phyloP scores from a whole-genome alignment of 2,113 vertebrate genomes.

The Triplophysa siluroides region DNA sequence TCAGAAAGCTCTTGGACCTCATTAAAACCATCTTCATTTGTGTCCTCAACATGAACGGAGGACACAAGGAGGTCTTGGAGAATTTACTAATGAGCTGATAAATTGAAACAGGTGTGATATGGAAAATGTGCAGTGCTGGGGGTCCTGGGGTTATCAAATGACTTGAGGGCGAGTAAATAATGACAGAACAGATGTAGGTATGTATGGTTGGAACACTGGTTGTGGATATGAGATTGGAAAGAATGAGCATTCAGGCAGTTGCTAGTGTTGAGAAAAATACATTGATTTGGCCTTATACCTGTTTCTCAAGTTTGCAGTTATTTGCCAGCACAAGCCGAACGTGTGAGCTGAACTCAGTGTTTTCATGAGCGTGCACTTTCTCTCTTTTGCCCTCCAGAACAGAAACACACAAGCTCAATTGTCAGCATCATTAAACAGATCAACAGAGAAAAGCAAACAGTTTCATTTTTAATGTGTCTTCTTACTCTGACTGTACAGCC shows the following conservation, averaged over 20 bases:
- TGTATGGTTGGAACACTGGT: no score
- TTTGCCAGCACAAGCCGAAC: slow-evolving; percentile 82
- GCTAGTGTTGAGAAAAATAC: background rate
- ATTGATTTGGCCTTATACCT: slow-evolving; percentile 64
- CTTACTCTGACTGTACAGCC: slow-evolving; percentile 82
- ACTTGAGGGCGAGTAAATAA: no score
- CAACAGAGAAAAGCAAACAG: background rate
- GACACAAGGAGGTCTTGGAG: background rate
- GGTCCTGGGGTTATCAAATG: no score
- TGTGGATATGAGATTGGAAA: no score
- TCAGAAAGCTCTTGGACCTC: no score
- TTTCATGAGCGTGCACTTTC: slow-evolving; percentile 77
- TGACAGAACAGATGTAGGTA: no score
- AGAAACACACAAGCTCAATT: background rate
- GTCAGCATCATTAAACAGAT: background rate
- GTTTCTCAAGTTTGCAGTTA: slow-evolving; percentile 78
- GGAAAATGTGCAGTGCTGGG: background rate
- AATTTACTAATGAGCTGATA: background rate
- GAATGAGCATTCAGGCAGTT: no score
- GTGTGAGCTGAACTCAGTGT: slow-evolving; percentile 76
- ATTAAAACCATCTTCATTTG: no score
- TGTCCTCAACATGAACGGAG: no score
- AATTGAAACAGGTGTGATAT: background rate
- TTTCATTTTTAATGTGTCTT: no score
- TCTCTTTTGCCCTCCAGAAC: slow-evolving; percentile 76